phyloP scores from a whole-genome alignment of 1,140 invertebrate genomes.

The Eriocheir sinensis region DNA sequence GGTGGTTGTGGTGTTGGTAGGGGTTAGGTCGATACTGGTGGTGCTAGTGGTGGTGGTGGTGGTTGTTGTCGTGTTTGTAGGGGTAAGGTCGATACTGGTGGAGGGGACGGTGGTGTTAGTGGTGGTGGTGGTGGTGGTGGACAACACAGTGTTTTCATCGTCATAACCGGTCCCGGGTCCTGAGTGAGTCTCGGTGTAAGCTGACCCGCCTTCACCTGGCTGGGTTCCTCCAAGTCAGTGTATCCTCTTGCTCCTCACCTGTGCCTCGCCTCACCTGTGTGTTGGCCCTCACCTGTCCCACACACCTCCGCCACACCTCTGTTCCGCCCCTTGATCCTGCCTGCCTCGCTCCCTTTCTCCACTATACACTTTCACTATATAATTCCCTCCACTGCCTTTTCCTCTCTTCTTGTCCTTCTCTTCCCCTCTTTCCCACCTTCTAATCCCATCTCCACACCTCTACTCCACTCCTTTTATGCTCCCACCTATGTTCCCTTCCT shows the following conservation, averaged over 20 bases:
- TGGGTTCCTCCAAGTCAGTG: neutral
- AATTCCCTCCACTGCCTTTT: neutral
- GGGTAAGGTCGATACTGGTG: too few species aligned
- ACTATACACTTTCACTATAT: too few species aligned
- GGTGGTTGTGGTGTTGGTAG: neutral
- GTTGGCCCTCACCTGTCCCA: neutral
- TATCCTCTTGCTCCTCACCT: conserved; percentile 11
- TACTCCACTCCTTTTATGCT: too few species aligned
- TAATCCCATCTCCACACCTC: too few species aligned
- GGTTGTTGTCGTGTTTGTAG: too few species aligned
- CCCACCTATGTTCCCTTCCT: too few species aligned
- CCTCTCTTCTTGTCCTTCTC: neutral
- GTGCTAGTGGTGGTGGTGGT: too few species aligned
- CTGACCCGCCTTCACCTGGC: neutral
- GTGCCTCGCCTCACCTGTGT: neutral
- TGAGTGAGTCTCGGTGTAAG: conserved; percentile 3
- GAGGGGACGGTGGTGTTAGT: neutral
- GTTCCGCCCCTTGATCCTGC: too few species aligned
- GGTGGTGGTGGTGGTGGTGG: neutral
- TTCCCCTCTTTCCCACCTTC: neutral
- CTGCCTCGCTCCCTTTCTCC: too few species aligned
- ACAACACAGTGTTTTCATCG: conserved; percentile 13
- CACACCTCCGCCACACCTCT: neutral
- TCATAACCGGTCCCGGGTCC: conserved; percentile 3
- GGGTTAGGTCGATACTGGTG: too few species aligned